Base-by-base conservation (phyloP, 2,113 vertebrate genomes). In the Tychaedon coryphoeus region DNA sequence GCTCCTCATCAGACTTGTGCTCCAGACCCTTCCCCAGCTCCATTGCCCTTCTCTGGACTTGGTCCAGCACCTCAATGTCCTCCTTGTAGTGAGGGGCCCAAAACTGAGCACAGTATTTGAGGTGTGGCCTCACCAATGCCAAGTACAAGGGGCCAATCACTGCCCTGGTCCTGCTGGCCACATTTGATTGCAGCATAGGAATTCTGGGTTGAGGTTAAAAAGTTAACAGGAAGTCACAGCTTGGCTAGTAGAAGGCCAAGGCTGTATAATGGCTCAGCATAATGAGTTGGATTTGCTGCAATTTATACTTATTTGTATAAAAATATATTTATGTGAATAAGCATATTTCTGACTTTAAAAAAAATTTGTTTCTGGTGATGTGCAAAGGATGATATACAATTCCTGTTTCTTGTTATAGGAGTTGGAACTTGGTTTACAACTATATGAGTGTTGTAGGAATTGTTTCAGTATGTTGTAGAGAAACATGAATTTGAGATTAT, bases 141-240 rank as follows among this genome's bases (percentile, higher is more conserved):
- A 0, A 61, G 28, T 24, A 24, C 23, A 54, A 7, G 9, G 33
- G 14, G 6, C 12, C 9, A 6, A 5, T 62, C 48, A 1, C n/a
- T 29, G 23, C 54, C 33, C 60, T 73, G 10, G 6, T 23, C 54
- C 43, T 78, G 48, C 54, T 73, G 77, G 43, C 54, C 4, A 5
- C 56, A 17, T 70, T 42, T 66, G 28, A 33, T 69, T 76, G 45
- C 43, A 73, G 36, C 48, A 58, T 14, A 43, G 34, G n/a, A 84
- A 29, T 77, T 94, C 40, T 80, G 45, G 31, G 29, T 77, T 53
- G 60, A 89, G 38, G n/a, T 71, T 69, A 53, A 42, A 86, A 91
- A 69, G 15, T 51, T 51, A 34, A n/a, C 78, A 69, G 36, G 47
- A 33, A 31, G 18, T 51, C 60, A 77, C 19, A 38, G 25, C 10